Evolutionary conservation across 2,113 vertebrate genomes (phyloP).

Genomic region (Nothobranchius furzeri): DNA sequence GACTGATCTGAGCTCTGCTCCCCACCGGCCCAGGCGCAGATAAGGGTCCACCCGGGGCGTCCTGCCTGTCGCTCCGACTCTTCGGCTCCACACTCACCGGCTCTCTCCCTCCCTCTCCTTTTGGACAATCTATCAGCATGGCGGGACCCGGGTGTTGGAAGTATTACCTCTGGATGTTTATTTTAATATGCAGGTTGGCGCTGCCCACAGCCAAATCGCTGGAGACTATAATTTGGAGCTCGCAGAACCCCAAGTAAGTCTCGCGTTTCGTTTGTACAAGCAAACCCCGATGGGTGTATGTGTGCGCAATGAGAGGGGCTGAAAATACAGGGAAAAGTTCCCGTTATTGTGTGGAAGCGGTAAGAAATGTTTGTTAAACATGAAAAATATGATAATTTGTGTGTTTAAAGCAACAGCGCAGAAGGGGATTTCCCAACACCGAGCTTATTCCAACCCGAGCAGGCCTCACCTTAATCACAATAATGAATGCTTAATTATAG

Average conservation of each 20-base stretch:
- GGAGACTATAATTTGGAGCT: slow-evolving; percentile 81
- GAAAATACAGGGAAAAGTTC: slow-evolving; percentile 52
- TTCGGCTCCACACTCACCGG: slow-evolving; percentile 25
- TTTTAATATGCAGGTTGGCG: slow-evolving; percentile 74
- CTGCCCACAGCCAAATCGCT: slow-evolving; percentile 73
- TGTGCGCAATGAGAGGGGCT: slow-evolving; percentile 13
- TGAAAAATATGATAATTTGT: slow-evolving; percentile 45
- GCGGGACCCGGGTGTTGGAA: slow-evolving; percentile 76
- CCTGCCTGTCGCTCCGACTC: slow-evolving; percentile 53
- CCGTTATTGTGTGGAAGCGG: slow-evolving; percentile 17
- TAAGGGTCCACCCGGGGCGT: slow-evolving; percentile 37
- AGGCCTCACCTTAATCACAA: slow-evolving; percentile 33
- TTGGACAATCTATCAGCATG: slow-evolving; percentile 64
- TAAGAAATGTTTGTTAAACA: slow-evolving; percentile 28
- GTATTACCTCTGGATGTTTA: slow-evolving; percentile 81
- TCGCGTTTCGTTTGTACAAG: slow-evolving; percentile 14
- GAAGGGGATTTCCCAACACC: slow-evolving; percentile 48
- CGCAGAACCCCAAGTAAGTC: slow-evolving; percentile 81
- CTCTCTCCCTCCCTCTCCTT: slow-evolving; percentile 16
- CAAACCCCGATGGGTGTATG: slow-evolving; percentile 38
- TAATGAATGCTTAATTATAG: slow-evolving; percentile 46
- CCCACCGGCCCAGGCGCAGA: slow-evolving; percentile 53
- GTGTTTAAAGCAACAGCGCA: background rate
- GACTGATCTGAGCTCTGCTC: slow-evolving; percentile 71
- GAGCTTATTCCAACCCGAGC: slow-evolving; percentile 1